These are phyloP conservation scores for Iphiclides podalirius DNA, from an alignment of 2,888 invertebrate genomes.

Conservation along the genomic window DNA sequence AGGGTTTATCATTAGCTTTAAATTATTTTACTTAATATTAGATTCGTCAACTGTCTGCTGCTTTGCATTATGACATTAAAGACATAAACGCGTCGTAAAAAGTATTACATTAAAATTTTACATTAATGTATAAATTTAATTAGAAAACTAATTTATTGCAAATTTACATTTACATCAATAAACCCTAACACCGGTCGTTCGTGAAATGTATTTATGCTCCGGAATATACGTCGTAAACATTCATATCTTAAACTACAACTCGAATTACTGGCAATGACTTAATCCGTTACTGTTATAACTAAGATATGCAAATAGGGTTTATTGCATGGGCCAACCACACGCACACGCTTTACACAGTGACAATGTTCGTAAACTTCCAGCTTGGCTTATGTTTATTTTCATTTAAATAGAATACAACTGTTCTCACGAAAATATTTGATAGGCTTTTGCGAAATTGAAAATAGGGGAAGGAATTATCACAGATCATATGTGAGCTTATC, in stretches of 20 bases:
- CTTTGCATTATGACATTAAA: no score
- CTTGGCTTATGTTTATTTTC: neutral
- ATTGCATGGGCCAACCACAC: conserved; percentile 20
- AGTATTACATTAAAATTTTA: no score
- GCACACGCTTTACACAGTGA: conserved; percentile 4
- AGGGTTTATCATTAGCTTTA: no score
- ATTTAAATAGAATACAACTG: neutral
- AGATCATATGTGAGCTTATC: no score
- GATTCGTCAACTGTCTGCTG: no score
- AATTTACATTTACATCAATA: neutral
- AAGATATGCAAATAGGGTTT: conserved; percentile 49
- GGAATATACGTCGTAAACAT: conserved; percentile 27
- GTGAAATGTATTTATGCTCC: conserved; percentile 30
- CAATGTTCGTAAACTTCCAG: conserved; percentile 10
- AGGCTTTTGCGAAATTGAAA: no score
- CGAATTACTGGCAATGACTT: conserved; percentile 50
- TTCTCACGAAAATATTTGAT: no score
- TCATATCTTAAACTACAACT: conserved; percentile 28
- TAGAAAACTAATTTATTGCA: neutral
- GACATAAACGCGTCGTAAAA: no score
- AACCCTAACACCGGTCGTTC: conserved; percentile 16
- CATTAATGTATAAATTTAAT: neutral
- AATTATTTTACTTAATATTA: no score
- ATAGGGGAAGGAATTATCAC: no score
- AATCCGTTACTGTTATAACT: conserved; percentile 49